Conservation (phyloP, 2,888 invertebrate genomes). For the Fragum sueziense region DNA sequence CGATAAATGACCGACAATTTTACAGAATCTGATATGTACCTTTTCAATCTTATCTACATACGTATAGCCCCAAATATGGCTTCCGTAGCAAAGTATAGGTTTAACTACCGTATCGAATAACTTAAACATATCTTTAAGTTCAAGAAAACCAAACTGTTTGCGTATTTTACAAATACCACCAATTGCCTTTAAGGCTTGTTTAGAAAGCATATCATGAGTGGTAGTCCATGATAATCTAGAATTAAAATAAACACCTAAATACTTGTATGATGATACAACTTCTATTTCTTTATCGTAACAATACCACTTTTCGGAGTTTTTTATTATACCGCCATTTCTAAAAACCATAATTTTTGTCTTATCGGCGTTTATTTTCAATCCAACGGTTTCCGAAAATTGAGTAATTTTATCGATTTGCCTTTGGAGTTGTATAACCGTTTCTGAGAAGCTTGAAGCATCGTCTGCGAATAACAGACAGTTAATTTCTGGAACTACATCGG, state of each 20-base stretch:
- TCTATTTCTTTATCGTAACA: slow-evolving; percentile 16
- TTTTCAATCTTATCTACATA: slow-evolving; percentile 18
- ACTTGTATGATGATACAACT: slow-evolving; percentile 24
- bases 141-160: not conserved
- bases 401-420: not conserved
- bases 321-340: slow-evolving; percentile 17
- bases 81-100: slow-evolving; percentile 22
- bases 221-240: slow-evolving; percentile 17
- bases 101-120: slow-evolving; percentile 25
- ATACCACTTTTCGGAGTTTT: slow-evolving; percentile 29
- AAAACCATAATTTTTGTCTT: slow-evolving; percentile 35
- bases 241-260: slow-evolving; percentile 29
- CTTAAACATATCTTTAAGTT: not conserved
- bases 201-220: not conserved
- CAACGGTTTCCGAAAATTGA: not conserved
- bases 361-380: slow-evolving; percentile 2
- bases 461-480: slow-evolving; percentile 18
- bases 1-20: too few species aligned
- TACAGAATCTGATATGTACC: slow-evolving; percentile 31
- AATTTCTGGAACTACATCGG: not conserved
- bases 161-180: not conserved
- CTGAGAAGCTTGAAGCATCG: slow-evolving; percentile 14
- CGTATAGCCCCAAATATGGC: slow-evolving; percentile 24
- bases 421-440: not conserved
- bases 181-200: slow-evolving; percentile 5